Base-by-base conservation (phyloP, 2,113 vertebrate species). In the Theristicus caerulescens region DNA sequence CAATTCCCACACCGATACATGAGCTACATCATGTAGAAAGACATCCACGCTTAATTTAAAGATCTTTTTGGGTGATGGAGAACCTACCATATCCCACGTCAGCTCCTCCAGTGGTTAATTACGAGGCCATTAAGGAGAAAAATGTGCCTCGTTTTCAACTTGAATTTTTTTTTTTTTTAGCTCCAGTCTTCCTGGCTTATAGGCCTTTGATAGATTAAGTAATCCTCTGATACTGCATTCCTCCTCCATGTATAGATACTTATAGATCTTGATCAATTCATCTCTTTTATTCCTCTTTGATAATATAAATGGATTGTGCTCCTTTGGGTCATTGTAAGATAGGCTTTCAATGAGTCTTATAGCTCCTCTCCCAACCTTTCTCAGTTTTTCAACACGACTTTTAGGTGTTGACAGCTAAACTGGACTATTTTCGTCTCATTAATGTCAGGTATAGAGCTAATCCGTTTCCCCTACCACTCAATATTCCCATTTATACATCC, bases 21-120 rank as follows among this genome's bases (percentile, higher is more conserved):
- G 42, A 74, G 47, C 90, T 94, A 70, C 79, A 80, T 86, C 82
- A 74, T 81, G 67, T 70, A 93, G 78, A 77, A 91, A 93, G 95
- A 86, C 46, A 95, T 85, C 78, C 46, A 76, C 0, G 0, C 42
- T 91, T 95, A 79, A 95, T 94, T 93, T 91, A 87, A 91, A 70
- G 74, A 93, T 81, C 77, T 94, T 93, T 93, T 73, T 42, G 59
- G 78, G 78, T 94, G 95, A 94, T 91, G 66, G 74, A 97, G 82
- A 91, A 93, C 54, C 62, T 94, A 79, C 77, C 51, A 25, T 90
- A 85, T 82, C 89, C 96, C 59, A 55, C 64, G 78, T 70, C 70
- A 91, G 54, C 78, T 88, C 64, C 67, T 91, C 82, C 89, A 77
- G 74, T 62, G 51, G 87, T 96, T 97, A 95, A 96, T 96, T 96